Conservation (phyloP, 2,888 invertebrate species). For the Eurytoma californica region DNA sequence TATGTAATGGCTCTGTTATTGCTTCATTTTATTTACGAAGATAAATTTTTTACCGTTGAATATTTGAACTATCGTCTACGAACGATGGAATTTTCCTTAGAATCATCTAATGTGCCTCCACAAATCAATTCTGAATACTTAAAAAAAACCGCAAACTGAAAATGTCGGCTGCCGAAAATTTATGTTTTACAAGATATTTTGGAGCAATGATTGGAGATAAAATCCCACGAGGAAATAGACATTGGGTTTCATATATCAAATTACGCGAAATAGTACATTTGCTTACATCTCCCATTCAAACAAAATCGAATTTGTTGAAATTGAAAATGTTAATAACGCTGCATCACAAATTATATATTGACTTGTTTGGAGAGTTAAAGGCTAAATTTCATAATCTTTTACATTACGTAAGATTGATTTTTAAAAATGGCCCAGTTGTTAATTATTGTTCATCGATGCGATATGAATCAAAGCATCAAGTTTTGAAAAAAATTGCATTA, state of each 20-base stretch:
- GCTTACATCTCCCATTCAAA: slow-evolving; percentile 13
- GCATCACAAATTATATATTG: slow-evolving; percentile 45
- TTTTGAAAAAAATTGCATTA: no score
- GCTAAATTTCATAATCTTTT: slow-evolving; percentile 30
- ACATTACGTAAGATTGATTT: slow-evolving; percentile 36
- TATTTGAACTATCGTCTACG: background rate
- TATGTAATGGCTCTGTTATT: background rate
- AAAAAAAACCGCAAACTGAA: slow-evolving; percentile 16
- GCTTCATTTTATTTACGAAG: background rate
- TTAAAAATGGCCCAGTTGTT: no score
- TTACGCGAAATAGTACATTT: slow-evolving; percentile 38
- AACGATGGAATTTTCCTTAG: slow-evolving; percentile 5
- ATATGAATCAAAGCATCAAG: no score
- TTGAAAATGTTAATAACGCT: slow-evolving; percentile 25
- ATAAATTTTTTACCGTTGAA: background rate
- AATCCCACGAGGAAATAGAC: background rate
- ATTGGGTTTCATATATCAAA: slow-evolving; percentile 37
- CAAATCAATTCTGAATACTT: slow-evolving; percentile 5
- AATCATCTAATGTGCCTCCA: background rate
- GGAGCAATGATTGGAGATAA: background rate
- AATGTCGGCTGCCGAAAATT: background rate
- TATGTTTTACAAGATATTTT: slow-evolving; percentile 19
- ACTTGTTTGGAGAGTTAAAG: slow-evolving; percentile 35
- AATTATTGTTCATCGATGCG: no score
- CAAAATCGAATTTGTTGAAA: slow-evolving; percentile 3